These are phyloP conservation scores for Colletes collaris DNA, from an alignment of 2,888 invertebrate genomes.

Conservation along the genomic window DNA sequence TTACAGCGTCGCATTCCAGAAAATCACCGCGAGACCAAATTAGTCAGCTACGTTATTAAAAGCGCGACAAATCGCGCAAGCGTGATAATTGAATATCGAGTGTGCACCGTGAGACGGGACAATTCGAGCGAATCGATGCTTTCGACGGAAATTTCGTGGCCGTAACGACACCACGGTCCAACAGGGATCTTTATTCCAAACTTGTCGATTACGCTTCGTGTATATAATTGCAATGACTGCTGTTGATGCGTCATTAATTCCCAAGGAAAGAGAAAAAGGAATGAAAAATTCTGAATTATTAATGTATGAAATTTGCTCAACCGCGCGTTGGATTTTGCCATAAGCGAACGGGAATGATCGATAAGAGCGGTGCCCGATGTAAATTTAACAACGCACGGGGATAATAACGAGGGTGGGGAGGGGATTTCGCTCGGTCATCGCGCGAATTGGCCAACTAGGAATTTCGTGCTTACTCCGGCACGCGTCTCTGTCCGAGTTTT, in stretches of 20 bases:
- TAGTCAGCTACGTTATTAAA: neutral
- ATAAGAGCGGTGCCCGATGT: conserved; percentile 2
- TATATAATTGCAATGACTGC: no score
- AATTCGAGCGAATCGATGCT: conserved; percentile 54
- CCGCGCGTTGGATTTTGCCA: conserved; percentile 16
- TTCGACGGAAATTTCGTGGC: conserved; percentile 49
- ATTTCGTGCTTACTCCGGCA: conserved; percentile 60
- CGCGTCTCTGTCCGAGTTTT: conserved; percentile 65
- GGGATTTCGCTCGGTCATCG: neutral
- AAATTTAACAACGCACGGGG: conserved; percentile 3
- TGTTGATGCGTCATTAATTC: no score
- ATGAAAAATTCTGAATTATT: no score
- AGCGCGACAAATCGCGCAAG: neutral
- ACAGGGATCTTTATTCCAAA: no score
- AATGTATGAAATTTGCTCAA: no score
- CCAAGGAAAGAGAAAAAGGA: no score
- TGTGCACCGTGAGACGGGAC: conserved; percentile 15
- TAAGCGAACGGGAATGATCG: conserved; percentile 4
- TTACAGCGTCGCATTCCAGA: neutral
- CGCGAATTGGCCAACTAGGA: conserved; percentile 52
- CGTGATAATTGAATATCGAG: neutral
- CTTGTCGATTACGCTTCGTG: no score
- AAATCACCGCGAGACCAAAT: neutral
- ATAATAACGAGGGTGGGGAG: conserved; percentile 10
- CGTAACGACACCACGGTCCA: conserved; percentile 7